Evolutionary conservation across 2,797 vertebrate genomes (phyloP), one percentile per base, ranked within the genome.

Genomic region (Cirrhinus mrigala): DNA sequence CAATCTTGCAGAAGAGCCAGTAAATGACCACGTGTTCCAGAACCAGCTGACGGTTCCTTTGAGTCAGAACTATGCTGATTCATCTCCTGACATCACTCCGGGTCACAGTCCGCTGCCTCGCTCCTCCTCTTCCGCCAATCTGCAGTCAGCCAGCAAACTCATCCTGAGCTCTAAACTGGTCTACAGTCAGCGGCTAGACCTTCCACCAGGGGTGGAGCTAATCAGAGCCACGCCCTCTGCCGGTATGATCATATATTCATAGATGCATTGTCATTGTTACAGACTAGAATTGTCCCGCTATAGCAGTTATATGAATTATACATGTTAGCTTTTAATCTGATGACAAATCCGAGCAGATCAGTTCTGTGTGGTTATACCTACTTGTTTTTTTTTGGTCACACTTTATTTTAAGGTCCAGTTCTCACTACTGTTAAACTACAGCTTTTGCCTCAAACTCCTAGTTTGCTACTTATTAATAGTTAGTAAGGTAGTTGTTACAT

Each of bases 141-240:
- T 99, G 85, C 98, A 99, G 89, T 98, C 98, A 81, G 98, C 98
- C 73, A 99, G 98, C 94, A 99, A 98, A 94, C 97, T 99, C 88
- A 99, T 99, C 92, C 94, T 99, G 92, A 98, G 96, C 92, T 99
- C 98, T 87, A 96, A 93, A 87, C 96, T 99, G 83, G 98, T 99
- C n/a, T 99, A 98, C 86, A 98, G 96, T 93, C 96, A 96, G 83
- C 95, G 95, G 20, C 93, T 99, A 50, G 96, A 98, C 90, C 96
- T 99, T 69, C 98, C 98, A 15, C 88, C 93, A 52, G 97, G 97
- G 71, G 96, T 99, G 87, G 97, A 99, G 95, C 97, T 99, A 82
- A 95, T 98, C 89, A 95, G 98, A 90, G 97, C 98, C 62, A 99
- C 98, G 8, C 98, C 98, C 54, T 99, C 98, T 82, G 98, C 98